Percentiles rank a stretch among this genome's conserved stretches.
Conservation (phyloP, 2,113 vertebrate species). For the Microcebus griseorufus region DNA sequence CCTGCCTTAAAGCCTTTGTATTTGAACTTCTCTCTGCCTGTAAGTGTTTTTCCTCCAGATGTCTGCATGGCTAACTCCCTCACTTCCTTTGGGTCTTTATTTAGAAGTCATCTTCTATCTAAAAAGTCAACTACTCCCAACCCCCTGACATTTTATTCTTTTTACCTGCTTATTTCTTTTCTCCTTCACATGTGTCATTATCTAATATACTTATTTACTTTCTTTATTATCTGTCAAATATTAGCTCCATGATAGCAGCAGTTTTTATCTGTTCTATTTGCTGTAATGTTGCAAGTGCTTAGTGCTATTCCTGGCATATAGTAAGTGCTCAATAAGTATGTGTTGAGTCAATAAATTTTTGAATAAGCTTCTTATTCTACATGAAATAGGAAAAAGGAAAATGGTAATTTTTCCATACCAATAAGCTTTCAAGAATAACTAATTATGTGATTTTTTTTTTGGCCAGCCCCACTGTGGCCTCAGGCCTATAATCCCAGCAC, state of each 20-base stretch:
- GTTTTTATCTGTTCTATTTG: not conserved
- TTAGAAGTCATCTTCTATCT: not conserved
- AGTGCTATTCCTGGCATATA: not conserved
- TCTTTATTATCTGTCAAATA: not conserved
- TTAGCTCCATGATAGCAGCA: not conserved
- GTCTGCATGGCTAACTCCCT: not conserved
- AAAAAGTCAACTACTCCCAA: not conserved
- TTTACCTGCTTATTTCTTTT: slow-evolving; percentile 10
- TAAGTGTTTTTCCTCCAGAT: not conserved
- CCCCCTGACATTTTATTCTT: not conserved
- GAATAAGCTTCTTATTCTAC: not conserved
- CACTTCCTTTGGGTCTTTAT: not conserved
- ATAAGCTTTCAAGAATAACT: not conserved
- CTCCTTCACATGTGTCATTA: not conserved
- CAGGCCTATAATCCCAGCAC: too few relatives aligned
- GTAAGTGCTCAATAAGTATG: not conserved
- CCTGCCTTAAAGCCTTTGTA: not conserved
- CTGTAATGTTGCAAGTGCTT: not conserved
- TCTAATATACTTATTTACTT: not conserved
- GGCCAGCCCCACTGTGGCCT: too few relatives aligned
- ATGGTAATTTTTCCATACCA: not conserved
- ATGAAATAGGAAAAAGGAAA: not conserved
- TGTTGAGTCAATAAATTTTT: not conserved
- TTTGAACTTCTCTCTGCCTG: not conserved
- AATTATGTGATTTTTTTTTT: not conserved